Evolutionary conservation across 2,113 vertebrate species (phyloP).

Genomic region (Rhynchomys soricoides): DNA sequence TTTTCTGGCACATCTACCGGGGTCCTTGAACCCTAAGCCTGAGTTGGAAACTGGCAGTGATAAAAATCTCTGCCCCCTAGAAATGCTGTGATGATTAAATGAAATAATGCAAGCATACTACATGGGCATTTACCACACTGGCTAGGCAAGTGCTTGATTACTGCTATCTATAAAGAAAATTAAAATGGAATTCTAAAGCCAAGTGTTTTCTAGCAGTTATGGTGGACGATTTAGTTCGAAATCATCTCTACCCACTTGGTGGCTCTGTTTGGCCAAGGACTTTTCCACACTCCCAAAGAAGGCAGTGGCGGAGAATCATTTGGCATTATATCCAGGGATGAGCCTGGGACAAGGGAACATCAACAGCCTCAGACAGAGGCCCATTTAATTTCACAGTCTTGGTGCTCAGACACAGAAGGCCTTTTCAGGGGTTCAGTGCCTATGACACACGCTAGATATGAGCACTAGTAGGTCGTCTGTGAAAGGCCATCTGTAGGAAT

Average conservation of each 20-base stretch:
- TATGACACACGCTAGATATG: too few species aligned
- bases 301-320: neutral
- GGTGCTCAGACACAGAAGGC: neutral
- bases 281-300: neutral
- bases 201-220: neutral
- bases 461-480: rapidly evolving
- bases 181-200: neutral
- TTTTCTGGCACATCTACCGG: neutral
- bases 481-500: neutral
- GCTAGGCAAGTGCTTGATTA: neutral
- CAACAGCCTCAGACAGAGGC: neutral
- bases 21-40: neutral
- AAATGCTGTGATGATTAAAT: neutral
- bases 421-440: neutral
- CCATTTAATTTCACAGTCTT: neutral
- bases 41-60: neutral
- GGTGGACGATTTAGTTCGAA: neutral
- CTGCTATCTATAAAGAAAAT: neutral
- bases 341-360: neutral
- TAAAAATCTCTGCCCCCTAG: neutral
- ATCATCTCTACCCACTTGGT: neutral
- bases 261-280: neutral
- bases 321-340: neutral
- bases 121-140: neutral
- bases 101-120: neutral